Base-by-base conservation (phyloP, 2,113 vertebrate species). In the Crypturellus undulatus region DNA sequence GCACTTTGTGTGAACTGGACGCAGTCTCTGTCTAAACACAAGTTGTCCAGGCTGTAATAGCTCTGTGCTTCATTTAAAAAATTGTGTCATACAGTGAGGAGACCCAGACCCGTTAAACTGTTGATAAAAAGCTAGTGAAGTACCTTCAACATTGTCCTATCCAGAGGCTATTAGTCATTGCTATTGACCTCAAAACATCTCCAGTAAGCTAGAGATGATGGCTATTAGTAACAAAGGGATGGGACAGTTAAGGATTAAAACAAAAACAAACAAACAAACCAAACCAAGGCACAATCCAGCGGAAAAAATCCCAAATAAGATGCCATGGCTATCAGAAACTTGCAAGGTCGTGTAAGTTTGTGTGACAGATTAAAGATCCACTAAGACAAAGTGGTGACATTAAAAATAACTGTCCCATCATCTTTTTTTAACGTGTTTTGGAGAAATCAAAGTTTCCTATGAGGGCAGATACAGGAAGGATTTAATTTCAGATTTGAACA, bases 401-500 rank as follows among this genome's bases (percentile, higher is more conserved):
- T 28, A 71, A 60, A 76, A 76, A 38, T 21, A 38, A 38, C 38
- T 38, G 38, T 38, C 38, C 38, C 38, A 38, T 38, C 38, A 38
- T 20, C 49, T 56, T 91, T 56, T 93, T 60, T 38, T 70, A 84
- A 45, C n/a, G 70, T 84, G 6, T n/a, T 88, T 77, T 85, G 54
- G 52, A 82, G 45, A 89, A 90, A 82, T 15, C 28, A 69, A 76
- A 69, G 40, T 89, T 93, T 69, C 80, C 38, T 88, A 14, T 40
- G 83, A 88, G 49, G 26, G 30, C 2, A 0, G 67, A 67, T 76
- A 82, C 28, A 92, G 34, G 54, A 42, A 67, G 28, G 34, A 77
- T 68, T 95, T 96, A 83, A 92, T 85, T 94, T 63, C n/a, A 84
- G 79, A 95, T 92, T 84, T 92, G 28, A 96, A 94, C 52, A 89